Evolutionary conservation across 1,140 invertebrate species (phyloP).

Genomic region (Microplitis demolitor): DNA sequence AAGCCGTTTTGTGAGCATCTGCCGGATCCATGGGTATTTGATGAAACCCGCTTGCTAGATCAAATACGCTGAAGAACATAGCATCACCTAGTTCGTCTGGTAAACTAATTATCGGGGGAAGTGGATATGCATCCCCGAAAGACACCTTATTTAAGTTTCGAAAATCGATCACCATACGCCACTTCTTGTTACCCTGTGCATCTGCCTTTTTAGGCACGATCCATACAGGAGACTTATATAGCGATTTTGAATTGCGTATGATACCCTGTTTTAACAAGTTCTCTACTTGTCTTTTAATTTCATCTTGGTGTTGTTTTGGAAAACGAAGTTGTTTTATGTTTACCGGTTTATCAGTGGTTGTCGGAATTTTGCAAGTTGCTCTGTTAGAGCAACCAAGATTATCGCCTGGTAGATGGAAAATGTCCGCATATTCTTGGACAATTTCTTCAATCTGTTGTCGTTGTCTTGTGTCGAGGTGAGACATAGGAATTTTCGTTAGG

Average conservation of each 20-base stretch:
- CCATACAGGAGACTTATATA: constrained; percentile 3
- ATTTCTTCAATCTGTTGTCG: background rate
- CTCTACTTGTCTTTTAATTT: background rate
- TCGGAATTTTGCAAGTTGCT: background rate
- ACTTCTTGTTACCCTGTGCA: background rate
- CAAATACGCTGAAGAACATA: background rate
- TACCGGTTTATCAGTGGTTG: no score
- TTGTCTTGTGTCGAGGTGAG: background rate
- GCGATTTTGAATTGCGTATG: background rate
- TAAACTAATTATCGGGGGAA: constrained; percentile 7
- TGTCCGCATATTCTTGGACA: background rate
- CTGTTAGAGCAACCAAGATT: background rate
- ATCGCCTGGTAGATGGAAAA: constrained; percentile 15
- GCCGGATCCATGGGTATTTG: background rate
- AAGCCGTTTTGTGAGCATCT: constrained; percentile 6
- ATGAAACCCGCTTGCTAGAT: constrained; percentile 12
- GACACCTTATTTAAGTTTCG: constrained; percentile 3
- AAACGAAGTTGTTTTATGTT: no score
- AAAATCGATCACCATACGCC: constrained; percentile 19
- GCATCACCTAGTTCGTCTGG: constrained; percentile 13
- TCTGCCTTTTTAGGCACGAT: background rate
- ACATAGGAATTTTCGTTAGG: background rate
- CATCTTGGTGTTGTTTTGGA: no score
- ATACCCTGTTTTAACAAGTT: background rate
- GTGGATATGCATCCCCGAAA: constrained; percentile 14